phyloP scores from a whole-genome alignment of 2,113 vertebrate species.

The Litocranius walleri region DNA sequence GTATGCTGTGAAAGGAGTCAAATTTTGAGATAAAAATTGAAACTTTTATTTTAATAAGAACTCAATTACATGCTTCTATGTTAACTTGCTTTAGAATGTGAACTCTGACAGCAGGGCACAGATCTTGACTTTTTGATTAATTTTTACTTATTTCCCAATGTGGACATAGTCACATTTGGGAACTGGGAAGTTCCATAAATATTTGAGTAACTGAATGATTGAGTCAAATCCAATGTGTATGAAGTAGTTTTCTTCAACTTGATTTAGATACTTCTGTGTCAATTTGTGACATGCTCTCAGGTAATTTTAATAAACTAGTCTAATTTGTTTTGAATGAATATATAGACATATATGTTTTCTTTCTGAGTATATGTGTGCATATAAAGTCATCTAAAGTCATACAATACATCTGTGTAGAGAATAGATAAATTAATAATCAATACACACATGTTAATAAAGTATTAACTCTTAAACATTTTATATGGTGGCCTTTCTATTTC shows the following conservation, averaged over 20 bases:
- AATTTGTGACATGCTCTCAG: background rate
- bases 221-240: constrained; percentile 16
- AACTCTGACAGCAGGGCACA: constrained; percentile 62
- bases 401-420: background rate
- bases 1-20: constrained; percentile 46
- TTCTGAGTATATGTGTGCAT: background rate
- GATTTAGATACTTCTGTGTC: constrained; percentile 22
- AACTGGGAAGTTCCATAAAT: constrained; percentile 61
- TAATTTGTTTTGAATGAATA: background rate
- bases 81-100: constrained; percentile 70
- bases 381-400: background rate
- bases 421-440: background rate
- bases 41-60: constrained; percentile 76
- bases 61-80: constrained; percentile 63
- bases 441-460: background rate
- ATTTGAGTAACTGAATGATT: constrained; percentile 68
- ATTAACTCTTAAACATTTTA: background rate
- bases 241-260: constrained; percentile 50
- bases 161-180: constrained; percentile 57
- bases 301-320: constrained; percentile 19
- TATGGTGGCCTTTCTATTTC: background rate
- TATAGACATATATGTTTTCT: background rate
- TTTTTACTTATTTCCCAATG: constrained; percentile 70
- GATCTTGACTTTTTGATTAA: constrained; percentile 71
- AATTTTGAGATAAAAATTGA: constrained; percentile 65